Evolutionary conservation across 2,888 invertebrate species (phyloP).

Genomic region (Acanthococcus lagerstroemiae): DNA sequence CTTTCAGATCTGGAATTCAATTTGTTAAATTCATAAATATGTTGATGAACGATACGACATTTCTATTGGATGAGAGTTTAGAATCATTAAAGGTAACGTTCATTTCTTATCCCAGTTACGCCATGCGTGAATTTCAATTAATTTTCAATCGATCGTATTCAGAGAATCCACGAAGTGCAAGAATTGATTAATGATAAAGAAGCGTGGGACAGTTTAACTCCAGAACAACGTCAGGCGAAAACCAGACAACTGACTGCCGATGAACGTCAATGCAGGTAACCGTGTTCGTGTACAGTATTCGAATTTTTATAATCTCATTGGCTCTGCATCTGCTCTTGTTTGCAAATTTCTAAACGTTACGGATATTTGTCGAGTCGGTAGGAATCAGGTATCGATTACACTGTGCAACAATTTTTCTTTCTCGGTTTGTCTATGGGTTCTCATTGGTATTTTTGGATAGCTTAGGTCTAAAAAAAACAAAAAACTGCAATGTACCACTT

Average conservation of each 20-base stretch:
- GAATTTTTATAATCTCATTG: not conserved
- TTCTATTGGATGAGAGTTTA: constrained; percentile 88
- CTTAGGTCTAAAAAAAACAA: no score
- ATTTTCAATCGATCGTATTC: constrained; percentile 17
- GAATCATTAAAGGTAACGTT: constrained; percentile 68
- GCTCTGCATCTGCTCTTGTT: not conserved
- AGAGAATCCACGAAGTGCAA: constrained; percentile 62
- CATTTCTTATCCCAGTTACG: not conserved
- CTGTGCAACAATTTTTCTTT: no score
- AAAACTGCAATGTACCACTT: no score
- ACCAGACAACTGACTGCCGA: constrained; percentile 71
- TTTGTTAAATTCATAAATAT: constrained; percentile 96
- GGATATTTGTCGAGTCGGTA: no score
- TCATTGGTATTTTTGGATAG: no score
- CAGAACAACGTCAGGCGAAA: constrained; percentile 62
- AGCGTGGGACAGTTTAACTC: constrained; percentile 55
- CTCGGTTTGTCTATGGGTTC: no score
- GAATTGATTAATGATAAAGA: constrained; percentile 62
- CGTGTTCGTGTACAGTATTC: not conserved
- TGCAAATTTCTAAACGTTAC: not conserved
- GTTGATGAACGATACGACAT: constrained; percentile 97
- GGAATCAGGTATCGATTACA: no score
- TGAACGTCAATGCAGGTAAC: constrained; percentile 64
- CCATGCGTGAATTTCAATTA: not conserved
- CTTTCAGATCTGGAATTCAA: constrained; percentile 64